Evolutionary conservation across 2,113 vertebrate species (phyloP).

Genomic region (Tiliqua scincoides): DNA sequence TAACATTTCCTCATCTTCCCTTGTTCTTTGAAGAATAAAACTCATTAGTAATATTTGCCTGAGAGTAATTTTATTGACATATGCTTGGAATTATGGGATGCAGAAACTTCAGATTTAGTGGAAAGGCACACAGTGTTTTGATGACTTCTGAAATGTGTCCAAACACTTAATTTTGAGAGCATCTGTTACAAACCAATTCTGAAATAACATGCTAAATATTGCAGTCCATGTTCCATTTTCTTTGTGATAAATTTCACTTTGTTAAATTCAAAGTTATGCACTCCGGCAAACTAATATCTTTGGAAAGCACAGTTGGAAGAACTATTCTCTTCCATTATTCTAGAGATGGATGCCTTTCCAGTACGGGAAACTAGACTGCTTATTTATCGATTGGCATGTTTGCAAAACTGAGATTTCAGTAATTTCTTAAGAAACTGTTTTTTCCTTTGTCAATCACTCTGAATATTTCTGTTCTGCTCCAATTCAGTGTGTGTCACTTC

Average conservation of each 20-base stretch:
- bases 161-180: conserved; percentile 67
- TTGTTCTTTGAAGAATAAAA: conserved; percentile 50
- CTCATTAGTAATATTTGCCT: conserved; percentile 41
- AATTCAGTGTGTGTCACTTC: too few species aligned
- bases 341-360: background rate
- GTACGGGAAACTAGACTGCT: background rate
- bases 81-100: conserved; percentile 62
- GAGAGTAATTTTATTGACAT: conserved; percentile 71
- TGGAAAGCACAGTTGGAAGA: background rate
- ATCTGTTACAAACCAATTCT: conserved; percentile 62
- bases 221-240: conserved; percentile 29
- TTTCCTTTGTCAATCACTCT: background rate
- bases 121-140: conserved; percentile 61
- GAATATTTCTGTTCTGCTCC: background rate
- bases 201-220: conserved; percentile 53
- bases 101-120: conserved; percentile 65
- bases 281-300: conserved; percentile 16
- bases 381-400: background rate
- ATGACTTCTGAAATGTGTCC: conserved; percentile 68
- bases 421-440: background rate
- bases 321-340: background rate
- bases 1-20: conserved; percentile 63
- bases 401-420: background rate
- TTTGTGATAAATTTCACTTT: conserved; percentile 41
- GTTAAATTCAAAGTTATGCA: conserved; percentile 27